Percentiles rank a stretch among this genome's conserved stretches.
These are phyloP conservation scores for Halocaridina rubra DNA, from an alignment of 2,888 invertebrate species.

Conservation along the genomic window DNA sequence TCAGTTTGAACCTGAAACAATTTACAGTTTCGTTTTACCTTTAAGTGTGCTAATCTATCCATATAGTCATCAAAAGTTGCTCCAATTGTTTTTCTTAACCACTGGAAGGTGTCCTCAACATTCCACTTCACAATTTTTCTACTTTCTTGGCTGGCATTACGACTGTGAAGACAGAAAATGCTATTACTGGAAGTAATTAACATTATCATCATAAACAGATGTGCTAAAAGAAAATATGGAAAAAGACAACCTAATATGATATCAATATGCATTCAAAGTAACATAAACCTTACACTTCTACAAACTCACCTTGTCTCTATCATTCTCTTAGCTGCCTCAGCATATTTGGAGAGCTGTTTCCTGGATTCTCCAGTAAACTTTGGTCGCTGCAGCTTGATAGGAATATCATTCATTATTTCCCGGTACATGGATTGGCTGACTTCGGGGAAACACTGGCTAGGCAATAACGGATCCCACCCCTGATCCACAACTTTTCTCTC, in stretches of 20 bases:
- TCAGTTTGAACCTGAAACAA: no score
- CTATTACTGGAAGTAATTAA: background rate
- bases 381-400: slow-evolving; percentile 93
- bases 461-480: slow-evolving; percentile 90
- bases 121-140: slow-evolving; percentile 98
- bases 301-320: slow-evolving; percentile 85
- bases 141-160: slow-evolving; percentile 91
- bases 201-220: background rate
- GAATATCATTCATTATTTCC: slow-evolving; percentile 98
- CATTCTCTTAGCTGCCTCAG: slow-evolving; percentile 96
- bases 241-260: no score
- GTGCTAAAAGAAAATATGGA: no score
- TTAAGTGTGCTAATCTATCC: slow-evolving; percentile 87
- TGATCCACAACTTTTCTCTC: slow-evolving; percentile 92
- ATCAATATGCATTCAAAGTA: no score
- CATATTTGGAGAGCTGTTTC: slow-evolving; percentile 92
- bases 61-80: slow-evolving; percentile 95
- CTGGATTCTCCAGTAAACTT: slow-evolving; percentile 92
- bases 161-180: slow-evolving; percentile 66
- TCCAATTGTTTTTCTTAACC: slow-evolving; percentile 91
- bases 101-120: slow-evolving; percentile 96
- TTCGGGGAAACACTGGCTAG: slow-evolving; percentile 91
- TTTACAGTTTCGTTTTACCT: no score
- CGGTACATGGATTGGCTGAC: slow-evolving; percentile 95
- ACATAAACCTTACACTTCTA: no score